These are phyloP conservation scores for Lithobates pipiens DNA, from an alignment of 2,797 vertebrate species.

Conservation along the genomic window DNA sequence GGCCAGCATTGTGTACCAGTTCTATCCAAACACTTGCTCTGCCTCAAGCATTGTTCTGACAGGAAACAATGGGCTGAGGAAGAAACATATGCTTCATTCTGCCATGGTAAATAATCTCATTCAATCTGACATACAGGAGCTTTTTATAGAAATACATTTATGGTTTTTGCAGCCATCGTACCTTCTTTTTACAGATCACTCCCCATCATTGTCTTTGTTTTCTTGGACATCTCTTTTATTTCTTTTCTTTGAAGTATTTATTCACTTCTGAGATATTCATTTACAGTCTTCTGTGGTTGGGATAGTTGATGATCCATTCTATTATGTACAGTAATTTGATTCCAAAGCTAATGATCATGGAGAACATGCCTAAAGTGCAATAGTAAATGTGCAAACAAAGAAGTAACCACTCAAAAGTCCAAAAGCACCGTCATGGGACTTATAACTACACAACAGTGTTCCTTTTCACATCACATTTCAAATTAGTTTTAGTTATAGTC, in stretches of 20 bases:
- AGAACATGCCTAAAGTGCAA: too few species aligned
- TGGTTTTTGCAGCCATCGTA: neutral
- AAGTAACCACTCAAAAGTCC: too few species aligned
- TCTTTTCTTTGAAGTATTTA: neutral
- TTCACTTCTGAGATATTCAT: neutral
- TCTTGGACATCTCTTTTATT: neutral
- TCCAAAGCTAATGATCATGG: too few species aligned
- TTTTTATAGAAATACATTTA: conserved; percentile 49
- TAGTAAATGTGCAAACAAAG: too few species aligned
- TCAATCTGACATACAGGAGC: conserved; percentile 48
- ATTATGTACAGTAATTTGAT: too few species aligned
- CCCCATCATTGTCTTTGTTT: neutral
- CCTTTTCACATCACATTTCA: too few species aligned
- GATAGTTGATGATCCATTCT: too few species aligned
- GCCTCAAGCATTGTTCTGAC: conserved; percentile 53
- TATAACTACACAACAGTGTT: too few species aligned
- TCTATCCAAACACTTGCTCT: conserved; percentile 48
- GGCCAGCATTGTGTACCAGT: conserved; percentile 42
- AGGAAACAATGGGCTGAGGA: conserved; percentile 37
- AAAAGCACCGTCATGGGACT: too few species aligned
- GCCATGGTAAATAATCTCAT: conserved; percentile 54
- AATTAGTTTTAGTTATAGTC: too few species aligned
- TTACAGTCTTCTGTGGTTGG: neutral
- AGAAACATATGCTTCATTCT: conserved; percentile 59
- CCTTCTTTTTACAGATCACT: conserved; percentile 19